A percentile compares a stretch with the other conserved stretches of the same genome.
phyloP scores from a whole-genome alignment of 92 coral and sea anemone genomes.

The Heteractis magnifica region DNA sequence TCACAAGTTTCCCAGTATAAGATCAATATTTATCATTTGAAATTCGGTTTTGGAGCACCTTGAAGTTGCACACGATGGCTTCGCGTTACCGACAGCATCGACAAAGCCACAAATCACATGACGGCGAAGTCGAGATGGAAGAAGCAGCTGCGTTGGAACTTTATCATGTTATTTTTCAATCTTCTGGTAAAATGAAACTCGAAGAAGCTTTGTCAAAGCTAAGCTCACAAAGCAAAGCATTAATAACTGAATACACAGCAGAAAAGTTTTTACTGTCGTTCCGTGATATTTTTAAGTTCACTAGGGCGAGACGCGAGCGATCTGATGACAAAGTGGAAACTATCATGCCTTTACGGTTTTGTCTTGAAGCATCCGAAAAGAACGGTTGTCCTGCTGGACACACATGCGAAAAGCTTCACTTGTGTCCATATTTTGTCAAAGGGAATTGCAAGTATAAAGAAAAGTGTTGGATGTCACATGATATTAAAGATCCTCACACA shows the following conservation, averaged over 20 bases:
- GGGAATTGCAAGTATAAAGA: slow-evolving; percentile 60
- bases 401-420: slow-evolving; percentile 63
- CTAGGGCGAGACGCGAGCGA: background rate
- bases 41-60: too few species aligned
- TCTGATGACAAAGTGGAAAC: slow-evolving; percentile 20
- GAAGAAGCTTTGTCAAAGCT: slow-evolving; percentile 42
- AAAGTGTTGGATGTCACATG: slow-evolving; percentile 67
- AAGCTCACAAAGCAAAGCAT: slow-evolving; percentile 13
- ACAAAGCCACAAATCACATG: background rate
- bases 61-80: too few species aligned
- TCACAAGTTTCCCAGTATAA: too few species aligned
- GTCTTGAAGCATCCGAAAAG: slow-evolving; percentile 44
- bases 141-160: slow-evolving; percentile 21
- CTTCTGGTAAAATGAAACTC: slow-evolving; percentile 61
- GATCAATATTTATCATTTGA: too few species aligned
- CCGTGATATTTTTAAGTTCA: slow-evolving; percentile 12
- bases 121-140: background rate
- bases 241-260: slow-evolving; percentile 23
- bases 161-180: slow-evolving; percentile 7
- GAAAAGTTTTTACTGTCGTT: slow-evolving; percentile 21
- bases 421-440: slow-evolving; percentile 79
- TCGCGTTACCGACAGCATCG: background rate
- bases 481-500: slow-evolving; percentile 49
- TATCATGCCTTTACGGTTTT: slow-evolving; percentile 55
- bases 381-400: slow-evolving; percentile 43